Evolutionary conservation across 2,888 invertebrate species (phyloP).

Genomic region (Ariolimax columbianus): DNA sequence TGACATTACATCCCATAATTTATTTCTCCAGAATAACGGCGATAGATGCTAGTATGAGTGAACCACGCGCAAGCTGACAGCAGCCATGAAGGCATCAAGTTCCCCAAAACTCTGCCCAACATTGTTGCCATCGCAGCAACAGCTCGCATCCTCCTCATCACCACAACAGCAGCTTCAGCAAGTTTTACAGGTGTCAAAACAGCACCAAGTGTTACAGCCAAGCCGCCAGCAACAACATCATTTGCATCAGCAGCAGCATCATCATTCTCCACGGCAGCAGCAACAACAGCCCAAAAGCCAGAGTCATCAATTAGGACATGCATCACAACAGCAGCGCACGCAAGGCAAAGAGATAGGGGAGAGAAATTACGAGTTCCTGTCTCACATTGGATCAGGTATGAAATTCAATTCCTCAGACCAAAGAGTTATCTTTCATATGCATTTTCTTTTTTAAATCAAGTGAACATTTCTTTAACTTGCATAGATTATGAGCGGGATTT

Average conservation of each 20-base stretch:
- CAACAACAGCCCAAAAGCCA: conserved; percentile 37
- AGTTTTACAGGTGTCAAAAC: conserved; percentile 36
- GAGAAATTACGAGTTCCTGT: conserved; percentile 68
- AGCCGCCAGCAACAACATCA: conserved; percentile 45
- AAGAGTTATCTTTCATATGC: not conserved
- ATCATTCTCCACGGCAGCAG: conserved; percentile 40
- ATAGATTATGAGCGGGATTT: too few relatives aligned
- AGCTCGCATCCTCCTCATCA: conserved; percentile 3
- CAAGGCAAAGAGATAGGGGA: conserved; percentile 54
- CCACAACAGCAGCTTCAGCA: conserved; percentile 27
- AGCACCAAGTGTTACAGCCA: conserved; percentile 45
- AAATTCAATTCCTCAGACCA: not conserved
- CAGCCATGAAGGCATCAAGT: conserved; percentile 44
- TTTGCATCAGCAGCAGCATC: conserved; percentile 36
- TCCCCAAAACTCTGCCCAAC: conserved; percentile 28
- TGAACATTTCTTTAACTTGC: too few relatives aligned
- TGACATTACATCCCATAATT: not conserved
- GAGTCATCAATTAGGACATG: conserved; percentile 3
- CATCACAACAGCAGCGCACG: conserved; percentile 19
- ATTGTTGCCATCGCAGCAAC: conserved; percentile 39
- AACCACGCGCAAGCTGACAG: not conserved
- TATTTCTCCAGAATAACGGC: not conserved
- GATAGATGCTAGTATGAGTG: conserved; percentile 18
- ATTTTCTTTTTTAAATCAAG: too few relatives aligned
- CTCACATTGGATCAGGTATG: conserved; percentile 50